Conservation (phyloP, 2,797 vertebrate genomes). For the Dendrocincla tyrannina region DNA sequence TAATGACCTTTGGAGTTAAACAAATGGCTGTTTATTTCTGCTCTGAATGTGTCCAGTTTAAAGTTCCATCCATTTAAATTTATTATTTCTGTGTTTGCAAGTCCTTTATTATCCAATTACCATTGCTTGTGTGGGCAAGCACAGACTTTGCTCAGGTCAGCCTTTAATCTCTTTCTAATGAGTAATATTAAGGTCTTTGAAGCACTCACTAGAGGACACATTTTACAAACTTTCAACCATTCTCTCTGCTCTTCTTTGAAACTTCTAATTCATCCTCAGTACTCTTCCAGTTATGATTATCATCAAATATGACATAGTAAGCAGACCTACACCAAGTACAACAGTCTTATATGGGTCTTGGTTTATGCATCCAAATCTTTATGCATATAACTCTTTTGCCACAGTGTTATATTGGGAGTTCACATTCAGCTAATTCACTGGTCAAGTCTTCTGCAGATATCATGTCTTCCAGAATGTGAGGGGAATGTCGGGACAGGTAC, state of each 20-base stretch:
- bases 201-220: neutral
- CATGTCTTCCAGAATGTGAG: neutral
- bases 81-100: constrained; percentile 37
- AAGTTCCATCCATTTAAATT: constrained; percentile 50
- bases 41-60: constrained; percentile 32
- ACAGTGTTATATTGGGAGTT: neutral
- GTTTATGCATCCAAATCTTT: neutral
- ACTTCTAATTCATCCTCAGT: neutral
- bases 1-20: constrained; percentile 56
- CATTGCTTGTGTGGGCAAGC: constrained; percentile 8
- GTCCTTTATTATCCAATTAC: neutral
- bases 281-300: neutral
- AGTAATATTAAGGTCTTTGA: neutral
- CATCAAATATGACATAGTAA: neutral
- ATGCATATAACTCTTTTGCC: neutral
- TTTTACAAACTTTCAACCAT: neutral
- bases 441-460: neutral
- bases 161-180: constrained; percentile 1
- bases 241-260: neutral
- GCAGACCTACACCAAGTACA: neutral
- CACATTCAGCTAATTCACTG: neutral
- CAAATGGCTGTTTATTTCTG: constrained; percentile 53
- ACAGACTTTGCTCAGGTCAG: constrained; percentile 4
- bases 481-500: neutral
- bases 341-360: neutral